A percentile compares a stretch with the other conserved stretches of the same genome.
These are phyloP conservation scores for Enteromius fasciolatus DNA, from an alignment of 2,797 vertebrate species.

Conservation along the genomic window DNA sequence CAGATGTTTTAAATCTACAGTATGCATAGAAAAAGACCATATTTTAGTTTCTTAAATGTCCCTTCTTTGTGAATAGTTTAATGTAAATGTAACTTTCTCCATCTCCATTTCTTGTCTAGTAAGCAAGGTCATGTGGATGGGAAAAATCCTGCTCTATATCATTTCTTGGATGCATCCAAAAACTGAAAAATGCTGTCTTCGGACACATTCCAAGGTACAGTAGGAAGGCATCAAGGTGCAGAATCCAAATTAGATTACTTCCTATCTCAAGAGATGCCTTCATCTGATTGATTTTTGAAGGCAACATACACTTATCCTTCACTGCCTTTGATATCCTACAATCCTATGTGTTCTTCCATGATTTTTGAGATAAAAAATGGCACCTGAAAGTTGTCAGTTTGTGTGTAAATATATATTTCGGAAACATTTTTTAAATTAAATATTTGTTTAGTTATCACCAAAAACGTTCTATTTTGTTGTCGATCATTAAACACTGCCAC, in stretches of 20 bases:
- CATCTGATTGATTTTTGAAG: background rate
- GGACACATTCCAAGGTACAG: background rate
- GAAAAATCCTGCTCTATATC: background rate
- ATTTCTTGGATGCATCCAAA: background rate
- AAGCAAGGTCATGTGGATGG: background rate
- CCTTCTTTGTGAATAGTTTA: background rate
- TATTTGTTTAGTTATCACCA: too few species aligned
- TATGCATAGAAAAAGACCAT: background rate
- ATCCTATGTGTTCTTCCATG: background rate
- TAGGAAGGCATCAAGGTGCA: background rate
- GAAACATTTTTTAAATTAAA: background rate
- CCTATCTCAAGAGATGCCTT: background rate
- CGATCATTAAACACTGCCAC: too few species aligned
- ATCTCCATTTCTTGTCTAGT: background rate
- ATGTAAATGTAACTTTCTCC: constrained; percentile 7
- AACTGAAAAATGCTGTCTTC: background rate
- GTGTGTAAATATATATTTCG: background rate
- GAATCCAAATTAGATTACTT: background rate
- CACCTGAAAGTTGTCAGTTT: background rate
- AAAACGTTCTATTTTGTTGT: too few species aligned
- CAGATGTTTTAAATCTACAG: background rate
- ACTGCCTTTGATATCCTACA: background rate
- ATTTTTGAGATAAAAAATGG: background rate
- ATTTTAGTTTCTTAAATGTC: background rate
- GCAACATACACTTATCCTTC: background rate